A percentile compares a stretch with the other conserved stretches of the same genome.
phyloP scores from a whole-genome alignment of 2,113 vertebrate genomes.

The Myotis brandtii region DNA sequence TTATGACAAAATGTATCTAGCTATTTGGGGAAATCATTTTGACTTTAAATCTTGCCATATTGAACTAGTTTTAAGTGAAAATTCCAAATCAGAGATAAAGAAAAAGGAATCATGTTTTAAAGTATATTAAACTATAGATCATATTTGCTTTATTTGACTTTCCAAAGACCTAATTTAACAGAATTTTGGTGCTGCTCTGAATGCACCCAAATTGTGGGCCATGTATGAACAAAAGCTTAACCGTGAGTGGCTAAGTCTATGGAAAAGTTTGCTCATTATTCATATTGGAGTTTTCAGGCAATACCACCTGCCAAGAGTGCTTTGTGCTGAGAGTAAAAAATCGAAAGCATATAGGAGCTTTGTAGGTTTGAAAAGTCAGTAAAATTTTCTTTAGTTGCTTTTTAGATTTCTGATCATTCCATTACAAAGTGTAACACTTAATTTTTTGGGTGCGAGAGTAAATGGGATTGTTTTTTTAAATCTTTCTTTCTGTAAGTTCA shows the following conservation, averaged over 20 bases:
- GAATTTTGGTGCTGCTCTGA: not conserved
- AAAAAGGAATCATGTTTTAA: not conserved
- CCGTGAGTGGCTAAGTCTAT: fast-evolving
- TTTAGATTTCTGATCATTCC: not conserved
- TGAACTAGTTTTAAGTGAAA: not conserved
- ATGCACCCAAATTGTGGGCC: not conserved
- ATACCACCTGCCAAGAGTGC: not conserved
- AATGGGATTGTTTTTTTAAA: too few relatives aligned
- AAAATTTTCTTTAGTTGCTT: not conserved
- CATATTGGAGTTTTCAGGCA: not conserved
- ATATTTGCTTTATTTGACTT: not conserved
- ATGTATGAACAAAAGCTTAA: not conserved
- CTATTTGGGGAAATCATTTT: not conserved
- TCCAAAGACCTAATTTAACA: not conserved
- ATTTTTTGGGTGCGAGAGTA: not conserved
- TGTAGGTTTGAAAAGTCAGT: not conserved
- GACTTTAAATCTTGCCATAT: not conserved
- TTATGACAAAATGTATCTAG: not conserved
- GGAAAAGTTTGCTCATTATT: not conserved
- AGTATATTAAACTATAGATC: not conserved
- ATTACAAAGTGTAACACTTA: not conserved
- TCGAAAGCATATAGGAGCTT: not conserved
- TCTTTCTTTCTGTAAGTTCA: too few relatives aligned
- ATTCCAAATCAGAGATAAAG: not conserved
- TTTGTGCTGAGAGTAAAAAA: not conserved